phyloP scores from a whole-genome alignment of 2,888 invertebrate species.

The Autographa pulchrina region DNA sequence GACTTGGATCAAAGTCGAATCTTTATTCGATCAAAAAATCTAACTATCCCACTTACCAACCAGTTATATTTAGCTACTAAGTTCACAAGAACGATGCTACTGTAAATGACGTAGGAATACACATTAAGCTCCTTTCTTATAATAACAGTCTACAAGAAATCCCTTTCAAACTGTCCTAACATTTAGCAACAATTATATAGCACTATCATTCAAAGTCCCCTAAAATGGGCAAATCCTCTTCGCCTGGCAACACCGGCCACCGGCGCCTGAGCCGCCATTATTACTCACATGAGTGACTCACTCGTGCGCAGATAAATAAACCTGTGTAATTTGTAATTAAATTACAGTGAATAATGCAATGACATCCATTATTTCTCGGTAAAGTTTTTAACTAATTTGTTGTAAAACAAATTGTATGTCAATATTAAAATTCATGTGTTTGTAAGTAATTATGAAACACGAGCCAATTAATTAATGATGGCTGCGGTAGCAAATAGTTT shows the following conservation, averaged over 20 bases:
- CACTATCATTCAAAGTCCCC: slow-evolving; percentile 56
- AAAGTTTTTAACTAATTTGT: slow-evolving; percentile 56
- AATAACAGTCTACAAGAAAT: slow-evolving; percentile 36
- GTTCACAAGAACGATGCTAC: not conserved
- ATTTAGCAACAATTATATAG: slow-evolving; percentile 54
- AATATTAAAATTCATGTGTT: slow-evolving; percentile 29
- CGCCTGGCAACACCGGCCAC: slow-evolving; percentile 50
- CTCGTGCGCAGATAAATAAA: slow-evolving; percentile 69
- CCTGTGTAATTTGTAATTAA: slow-evolving; percentile 75
- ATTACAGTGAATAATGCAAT: slow-evolving; percentile 78
- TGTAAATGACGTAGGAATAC: not conserved
- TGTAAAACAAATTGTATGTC: slow-evolving; percentile 34
- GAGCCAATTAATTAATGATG: slow-evolving; percentile 35
- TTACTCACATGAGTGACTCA: slow-evolving; percentile 82
- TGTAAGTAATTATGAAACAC: slow-evolving; percentile 36
- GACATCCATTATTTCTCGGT: slow-evolving; percentile 70
- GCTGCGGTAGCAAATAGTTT: slow-evolving; percentile 27
- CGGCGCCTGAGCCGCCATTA: slow-evolving; percentile 58
- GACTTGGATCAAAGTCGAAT: not conserved
- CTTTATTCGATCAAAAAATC: not conserved
- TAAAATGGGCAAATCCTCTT: slow-evolving; percentile 53
- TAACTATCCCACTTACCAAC: not conserved
- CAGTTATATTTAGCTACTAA: not conserved
- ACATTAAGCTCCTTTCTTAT: slow-evolving; percentile 10
- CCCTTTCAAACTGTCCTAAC: slow-evolving; percentile 29